A percentile compares a stretch with the other conserved stretches of the same genome.
Evolutionary conservation across 2,113 vertebrate species (phyloP).

Genomic region (Gnathonemus echidnorhynchus): DNA sequence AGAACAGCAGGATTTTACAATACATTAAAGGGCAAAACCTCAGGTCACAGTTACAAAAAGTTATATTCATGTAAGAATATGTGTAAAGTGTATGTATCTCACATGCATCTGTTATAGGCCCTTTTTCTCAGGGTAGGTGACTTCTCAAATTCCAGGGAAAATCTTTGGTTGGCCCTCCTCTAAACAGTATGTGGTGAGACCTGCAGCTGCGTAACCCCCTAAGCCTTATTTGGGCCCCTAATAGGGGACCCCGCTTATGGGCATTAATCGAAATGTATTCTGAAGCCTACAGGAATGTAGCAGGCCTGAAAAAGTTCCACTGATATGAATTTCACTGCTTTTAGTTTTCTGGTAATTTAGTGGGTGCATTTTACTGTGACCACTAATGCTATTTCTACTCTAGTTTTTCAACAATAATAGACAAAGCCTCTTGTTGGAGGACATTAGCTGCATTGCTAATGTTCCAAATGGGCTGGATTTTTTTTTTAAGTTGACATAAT

Average conservation of each 20-base stretch:
- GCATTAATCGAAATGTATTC: neutral
- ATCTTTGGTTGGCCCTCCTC: neutral
- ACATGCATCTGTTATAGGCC: neutral
- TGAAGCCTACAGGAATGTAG: neutral
- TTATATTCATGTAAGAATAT: neutral
- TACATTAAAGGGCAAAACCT: neutral
- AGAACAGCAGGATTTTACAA: neutral
- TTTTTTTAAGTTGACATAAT: neutral
- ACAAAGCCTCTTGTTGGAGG: neutral
- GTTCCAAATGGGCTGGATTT: neutral
- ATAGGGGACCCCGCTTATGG: neutral
- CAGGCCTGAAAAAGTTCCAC: neutral
- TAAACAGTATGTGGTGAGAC: neutral
- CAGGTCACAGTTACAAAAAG: neutral
- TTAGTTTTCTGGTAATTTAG: neutral
- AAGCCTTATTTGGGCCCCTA: neutral
- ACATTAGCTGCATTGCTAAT: neutral
- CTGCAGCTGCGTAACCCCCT: neutral
- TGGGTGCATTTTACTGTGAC: neutral
- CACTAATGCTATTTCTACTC: neutral
- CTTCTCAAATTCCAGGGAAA: neutral
- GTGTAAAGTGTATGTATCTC: neutral
- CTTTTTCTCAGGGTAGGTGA: neutral
- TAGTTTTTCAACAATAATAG: neutral
- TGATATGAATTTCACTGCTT: neutral